Evolutionary conservation across 53 echinoderm and acorn worm genomes (phyloP).

Genomic region (Patiria pectinifera): DNA sequence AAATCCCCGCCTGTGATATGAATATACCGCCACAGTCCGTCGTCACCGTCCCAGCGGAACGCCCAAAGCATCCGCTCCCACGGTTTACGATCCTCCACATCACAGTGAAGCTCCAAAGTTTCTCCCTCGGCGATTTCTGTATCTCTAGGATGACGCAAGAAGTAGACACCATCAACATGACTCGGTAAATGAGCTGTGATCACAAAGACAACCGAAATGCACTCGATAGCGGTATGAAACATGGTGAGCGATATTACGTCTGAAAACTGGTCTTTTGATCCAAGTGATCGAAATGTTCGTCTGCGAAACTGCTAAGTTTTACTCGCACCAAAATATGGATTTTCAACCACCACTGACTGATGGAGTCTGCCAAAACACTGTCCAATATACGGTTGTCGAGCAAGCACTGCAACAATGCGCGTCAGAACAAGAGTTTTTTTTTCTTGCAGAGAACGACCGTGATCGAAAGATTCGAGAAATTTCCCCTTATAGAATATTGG

Average conservation of each 20-base stretch:
- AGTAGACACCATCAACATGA: neutral
- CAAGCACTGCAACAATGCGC: too few relatives aligned
- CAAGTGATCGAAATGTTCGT: too few relatives aligned
- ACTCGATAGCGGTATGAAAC: neutral
- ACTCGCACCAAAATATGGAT: too few relatives aligned
- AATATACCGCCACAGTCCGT: slow-evolving; percentile 46
- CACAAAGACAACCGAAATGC: neutral
- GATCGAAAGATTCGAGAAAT: too few relatives aligned
- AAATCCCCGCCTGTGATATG: neutral
- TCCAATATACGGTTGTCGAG: too few relatives aligned
- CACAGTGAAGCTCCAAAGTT: neutral
- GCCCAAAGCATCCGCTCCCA: slow-evolving; percentile 37
- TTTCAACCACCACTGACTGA: too few relatives aligned
- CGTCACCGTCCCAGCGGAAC: slow-evolving; percentile 20
- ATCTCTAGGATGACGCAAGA: neutral
- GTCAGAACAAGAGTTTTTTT: too few relatives aligned
- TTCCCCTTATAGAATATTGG: too few relatives aligned
- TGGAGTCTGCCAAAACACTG: too few relatives aligned
- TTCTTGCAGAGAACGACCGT: too few relatives aligned
- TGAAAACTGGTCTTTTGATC: too few relatives aligned
- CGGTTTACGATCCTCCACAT: neutral
- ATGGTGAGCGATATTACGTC: neutral
- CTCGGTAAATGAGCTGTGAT: neutral
- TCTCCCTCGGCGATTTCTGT: neutral
- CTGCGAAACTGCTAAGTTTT: too few relatives aligned